Base-by-base conservation (phyloP, 2,888 invertebrate species). In the Drosophila sordidapex region DNA sequence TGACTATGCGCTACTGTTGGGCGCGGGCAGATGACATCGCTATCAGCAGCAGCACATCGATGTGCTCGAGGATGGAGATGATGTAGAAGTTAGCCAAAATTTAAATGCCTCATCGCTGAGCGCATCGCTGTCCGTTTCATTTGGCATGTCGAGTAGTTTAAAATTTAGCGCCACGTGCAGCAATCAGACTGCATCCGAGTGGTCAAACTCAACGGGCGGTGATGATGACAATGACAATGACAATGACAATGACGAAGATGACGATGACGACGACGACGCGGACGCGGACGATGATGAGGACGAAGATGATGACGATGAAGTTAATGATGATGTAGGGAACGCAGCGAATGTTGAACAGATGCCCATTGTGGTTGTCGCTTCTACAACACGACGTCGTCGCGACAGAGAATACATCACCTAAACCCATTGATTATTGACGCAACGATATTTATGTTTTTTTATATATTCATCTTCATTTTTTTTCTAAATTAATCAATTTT, bases 21-120 rank as follows among this genome's bases (percentile, higher is more conserved):
- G 92, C 58, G 78, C 87, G 69, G 91, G 92, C 70, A 91, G 91
- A 91, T 91, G 91, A 91, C 91, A 91, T 74, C 91, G 88, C 74
- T 83, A 91, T 64, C 79, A 86, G 68, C 80, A 79, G 27, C 74
- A 81, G 56, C 81, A 79, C 35, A 56, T 74, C 62, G 81, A 89
- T 67, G 76, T 64, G 40, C 58, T 82, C 52, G 87, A 85, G 40
- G 77, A 85, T 64, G 83, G 76, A 48, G 89, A 85, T 5, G 88
- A 85, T 74, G 76, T 83, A 69, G 87, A 88, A 58, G 74, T 86
- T 85, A 91, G 90, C 77, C 90, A 82, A 74, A 87, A 90, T 81
- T 76, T 82, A 35, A 91, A 91, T 79, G 83, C 79, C 61, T 88
- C 88, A 56, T 88, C 91, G 43, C 74, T 83, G 62, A 91, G 91